Evolutionary conservation across 2,888 invertebrate species (phyloP).

Genomic region (Cryptus armator): DNA sequence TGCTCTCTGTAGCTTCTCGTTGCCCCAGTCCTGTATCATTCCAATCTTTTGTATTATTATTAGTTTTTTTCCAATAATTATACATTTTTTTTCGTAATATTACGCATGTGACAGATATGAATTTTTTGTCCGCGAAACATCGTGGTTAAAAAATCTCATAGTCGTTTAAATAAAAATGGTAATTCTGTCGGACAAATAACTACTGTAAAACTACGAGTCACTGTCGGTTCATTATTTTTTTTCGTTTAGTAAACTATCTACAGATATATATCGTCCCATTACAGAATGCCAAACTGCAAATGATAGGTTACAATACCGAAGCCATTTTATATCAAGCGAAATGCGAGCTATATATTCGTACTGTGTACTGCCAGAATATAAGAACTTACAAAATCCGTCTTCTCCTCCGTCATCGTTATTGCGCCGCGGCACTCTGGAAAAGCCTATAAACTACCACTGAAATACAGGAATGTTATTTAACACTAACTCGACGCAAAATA

Average conservation of each 20-base stretch:
- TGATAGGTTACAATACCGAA: slow-evolving; percentile 42
- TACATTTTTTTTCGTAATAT: too few relatives aligned
- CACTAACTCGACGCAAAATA: slow-evolving; percentile 41
- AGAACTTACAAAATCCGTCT: slow-evolving; percentile 78
- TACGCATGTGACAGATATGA: too few relatives aligned
- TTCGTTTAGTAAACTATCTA: not conserved
- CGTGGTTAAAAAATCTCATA: not conserved
- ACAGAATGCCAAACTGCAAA: not conserved
- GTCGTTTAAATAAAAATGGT: not conserved
- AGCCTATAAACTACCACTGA: slow-evolving; percentile 39
- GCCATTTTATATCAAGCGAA: slow-evolving; percentile 49
- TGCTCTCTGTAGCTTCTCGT: slow-evolving; percentile 93
- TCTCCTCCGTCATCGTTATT: slow-evolving; percentile 76
- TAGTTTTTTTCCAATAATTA: not conserved
- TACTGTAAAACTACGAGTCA: not conserved
- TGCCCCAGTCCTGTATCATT: slow-evolving; percentile 93
- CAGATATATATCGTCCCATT: not conserved
- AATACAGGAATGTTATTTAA: slow-evolving; percentile 50
- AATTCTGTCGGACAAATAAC: not conserved
- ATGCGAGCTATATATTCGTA: slow-evolving; percentile 4
- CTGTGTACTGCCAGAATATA: slow-evolving; percentile 4
- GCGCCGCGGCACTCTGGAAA: slow-evolving; percentile 47
- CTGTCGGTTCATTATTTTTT: not conserved
- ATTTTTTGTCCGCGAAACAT: not conserved
- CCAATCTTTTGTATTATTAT: not conserved